Evolutionary conservation across 2,113 vertebrate species (phyloP).

Genomic region (Nothobranchius kuhntae): DNA sequence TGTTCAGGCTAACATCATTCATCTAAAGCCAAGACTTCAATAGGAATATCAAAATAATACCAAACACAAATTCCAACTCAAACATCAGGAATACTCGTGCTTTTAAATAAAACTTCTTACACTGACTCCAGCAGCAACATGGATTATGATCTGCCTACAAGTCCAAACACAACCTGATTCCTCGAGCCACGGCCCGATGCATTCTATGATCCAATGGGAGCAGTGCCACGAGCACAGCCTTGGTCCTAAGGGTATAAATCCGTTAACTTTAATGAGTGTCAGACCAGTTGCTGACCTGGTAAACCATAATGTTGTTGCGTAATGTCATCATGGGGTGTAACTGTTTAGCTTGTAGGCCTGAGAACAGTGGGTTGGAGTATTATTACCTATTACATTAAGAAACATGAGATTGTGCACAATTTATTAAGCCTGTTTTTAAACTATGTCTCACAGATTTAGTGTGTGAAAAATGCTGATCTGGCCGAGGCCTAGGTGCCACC

Average conservation of each 20-base stretch:
- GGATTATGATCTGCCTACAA: not conserved
- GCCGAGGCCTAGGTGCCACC: slow-evolving; percentile 8
- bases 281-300: not conserved
- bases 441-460: not conserved
- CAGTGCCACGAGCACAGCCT: not conserved
- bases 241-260: slow-evolving; percentile 1
- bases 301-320: slow-evolving; percentile 2
- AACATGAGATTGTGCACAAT: no score
- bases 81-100: not conserved
- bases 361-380: not conserved
- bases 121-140: not conserved
- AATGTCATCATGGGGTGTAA: not conserved
- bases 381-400: not conserved
- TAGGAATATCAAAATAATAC: no score
- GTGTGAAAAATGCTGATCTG: slow-evolving; percentile 27
- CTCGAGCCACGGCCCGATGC: not conserved
- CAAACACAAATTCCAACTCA: no score
- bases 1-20: no score
- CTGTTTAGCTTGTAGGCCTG: not conserved
- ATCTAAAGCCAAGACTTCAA: no score
- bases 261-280: slow-evolving; percentile 2
- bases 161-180: slow-evolving; percentile 1
- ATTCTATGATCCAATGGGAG: slow-evolving; percentile 2
- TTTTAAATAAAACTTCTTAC: not conserved
- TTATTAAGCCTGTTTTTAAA: not conserved